Evolutionary conservation across 2,888 invertebrate species (phyloP).

Genomic region (Caenorhabditis panamensis): DNA sequence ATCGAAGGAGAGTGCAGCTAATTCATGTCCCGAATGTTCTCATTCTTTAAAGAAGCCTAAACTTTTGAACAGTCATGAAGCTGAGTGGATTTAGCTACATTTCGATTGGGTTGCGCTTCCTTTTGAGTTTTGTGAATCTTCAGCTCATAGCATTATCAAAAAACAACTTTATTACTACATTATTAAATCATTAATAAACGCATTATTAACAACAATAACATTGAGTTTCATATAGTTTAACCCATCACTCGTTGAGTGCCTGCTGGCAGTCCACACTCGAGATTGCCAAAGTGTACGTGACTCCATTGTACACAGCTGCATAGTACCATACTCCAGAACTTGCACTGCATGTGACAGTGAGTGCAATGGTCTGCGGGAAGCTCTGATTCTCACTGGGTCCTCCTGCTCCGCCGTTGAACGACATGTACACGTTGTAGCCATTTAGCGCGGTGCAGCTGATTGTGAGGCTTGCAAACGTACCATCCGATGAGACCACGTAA

Average conservation of each 20-base stretch:
- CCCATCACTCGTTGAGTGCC: slow-evolving; percentile 21
- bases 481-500: background rate
- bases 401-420: slow-evolving; percentile 33
- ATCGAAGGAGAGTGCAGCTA: background rate
- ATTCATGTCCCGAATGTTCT: background rate
- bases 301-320: slow-evolving; percentile 20
- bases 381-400: slow-evolving; percentile 34
- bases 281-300: slow-evolving; percentile 26
- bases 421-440: slow-evolving; percentile 43
- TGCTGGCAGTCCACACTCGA: slow-evolving; percentile 24
- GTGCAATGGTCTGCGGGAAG: slow-evolving; percentile 26
- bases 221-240: background rate
- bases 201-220: background rate
- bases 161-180: too few species aligned
- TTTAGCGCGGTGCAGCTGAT: slow-evolving; percentile 31
- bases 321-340: slow-evolving; percentile 31
- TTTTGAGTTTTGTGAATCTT: too few species aligned
- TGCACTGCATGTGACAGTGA: slow-evolving; percentile 5
- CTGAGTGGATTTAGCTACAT: too few species aligned
- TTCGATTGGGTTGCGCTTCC: too few species aligned
- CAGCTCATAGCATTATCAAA: too few species aligned
- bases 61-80: too few species aligned
- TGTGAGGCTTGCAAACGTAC: slow-evolving; percentile 7
- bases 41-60: background rate
- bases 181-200: background rate